These are phyloP conservation scores for Lepilemur ruficaudatus DNA, from an alignment of 2,797 vertebrate species.

Conservation along the genomic window DNA sequence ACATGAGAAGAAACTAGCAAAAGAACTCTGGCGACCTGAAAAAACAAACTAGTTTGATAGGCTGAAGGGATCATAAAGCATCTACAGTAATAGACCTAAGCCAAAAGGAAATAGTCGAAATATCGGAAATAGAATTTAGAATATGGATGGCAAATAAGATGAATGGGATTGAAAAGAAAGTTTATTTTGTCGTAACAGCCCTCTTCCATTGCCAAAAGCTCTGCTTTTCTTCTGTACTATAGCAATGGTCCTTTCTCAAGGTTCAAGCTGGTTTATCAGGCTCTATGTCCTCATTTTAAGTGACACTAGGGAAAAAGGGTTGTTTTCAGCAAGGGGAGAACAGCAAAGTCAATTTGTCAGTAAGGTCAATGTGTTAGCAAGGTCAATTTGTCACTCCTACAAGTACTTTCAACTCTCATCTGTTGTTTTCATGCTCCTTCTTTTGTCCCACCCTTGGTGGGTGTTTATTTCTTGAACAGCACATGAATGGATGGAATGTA, in stretches of 20 bases:
- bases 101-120: too few species aligned
- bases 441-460: not conserved
- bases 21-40: too few species aligned
- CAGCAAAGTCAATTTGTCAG: not conserved
- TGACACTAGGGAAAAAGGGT: not conserved
- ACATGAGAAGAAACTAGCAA: too few species aligned
- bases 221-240: not conserved
- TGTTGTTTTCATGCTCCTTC: not conserved
- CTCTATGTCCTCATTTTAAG: not conserved
- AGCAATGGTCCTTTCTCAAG: not conserved
- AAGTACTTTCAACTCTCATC: not conserved
- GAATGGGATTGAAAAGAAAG: too few species aligned
- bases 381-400: not conserved
- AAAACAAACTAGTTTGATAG: too few species aligned
- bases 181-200: not conserved
- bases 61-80: too few species aligned
- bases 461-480: not conserved
- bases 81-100: too few species aligned
- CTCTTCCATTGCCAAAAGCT: not conserved
- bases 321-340: not conserved
- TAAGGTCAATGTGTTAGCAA: not conserved
- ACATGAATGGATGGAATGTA: not conserved
- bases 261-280: not conserved
- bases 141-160: too few species aligned
- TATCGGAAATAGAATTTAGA: too few species aligned